Evolutionary conservation across 2,797 vertebrate genomes (phyloP).

Genomic region (Gephyroberyx darwinii): DNA sequence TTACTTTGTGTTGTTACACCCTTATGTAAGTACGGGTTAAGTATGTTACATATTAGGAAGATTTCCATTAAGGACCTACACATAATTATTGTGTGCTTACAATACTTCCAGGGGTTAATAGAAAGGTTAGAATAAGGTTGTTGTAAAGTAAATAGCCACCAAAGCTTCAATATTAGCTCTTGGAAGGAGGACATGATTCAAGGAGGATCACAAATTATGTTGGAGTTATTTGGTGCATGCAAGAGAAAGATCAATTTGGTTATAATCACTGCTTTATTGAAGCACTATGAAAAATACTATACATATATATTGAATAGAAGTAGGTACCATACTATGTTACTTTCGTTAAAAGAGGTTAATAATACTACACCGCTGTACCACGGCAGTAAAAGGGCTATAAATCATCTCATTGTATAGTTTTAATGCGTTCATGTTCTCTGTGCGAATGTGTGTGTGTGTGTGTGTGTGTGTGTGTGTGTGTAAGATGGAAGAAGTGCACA

Average conservation of each 20-base stretch:
- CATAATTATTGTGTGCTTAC: neutral
- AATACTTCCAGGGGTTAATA: neutral
- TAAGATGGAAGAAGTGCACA: too few relatives aligned
- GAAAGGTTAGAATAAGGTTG: conserved; percentile 2
- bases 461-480: conserved; percentile 13
- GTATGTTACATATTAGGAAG: too few relatives aligned
- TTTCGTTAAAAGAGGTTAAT: conserved; percentile 9
- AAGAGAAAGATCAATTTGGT: neutral
- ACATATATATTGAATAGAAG: neutral
- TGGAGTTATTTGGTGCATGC: conserved; percentile 18
- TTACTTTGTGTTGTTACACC: too few relatives aligned
- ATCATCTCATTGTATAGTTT: conserved; percentile 1
- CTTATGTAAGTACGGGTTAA: too few relatives aligned
- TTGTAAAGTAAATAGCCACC: conserved; percentile 1
- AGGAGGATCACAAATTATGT: conserved; percentile 30
- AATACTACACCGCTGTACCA: neutral
- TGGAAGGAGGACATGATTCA: conserved; percentile 20
- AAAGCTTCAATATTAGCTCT: neutral
- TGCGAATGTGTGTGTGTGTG: conserved; percentile 3
- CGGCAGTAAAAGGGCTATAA: conserved; percentile 20
- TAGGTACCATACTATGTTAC: too few relatives aligned
- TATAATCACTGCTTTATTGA: conserved; percentile 13
- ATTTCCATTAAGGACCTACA: too few relatives aligned
- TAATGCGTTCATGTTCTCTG: conserved; percentile 2
- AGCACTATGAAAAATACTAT: too few relatives aligned